Evolutionary conservation across 2,797 vertebrate species (phyloP).

Genomic region (Amblyraja radiata): DNA sequence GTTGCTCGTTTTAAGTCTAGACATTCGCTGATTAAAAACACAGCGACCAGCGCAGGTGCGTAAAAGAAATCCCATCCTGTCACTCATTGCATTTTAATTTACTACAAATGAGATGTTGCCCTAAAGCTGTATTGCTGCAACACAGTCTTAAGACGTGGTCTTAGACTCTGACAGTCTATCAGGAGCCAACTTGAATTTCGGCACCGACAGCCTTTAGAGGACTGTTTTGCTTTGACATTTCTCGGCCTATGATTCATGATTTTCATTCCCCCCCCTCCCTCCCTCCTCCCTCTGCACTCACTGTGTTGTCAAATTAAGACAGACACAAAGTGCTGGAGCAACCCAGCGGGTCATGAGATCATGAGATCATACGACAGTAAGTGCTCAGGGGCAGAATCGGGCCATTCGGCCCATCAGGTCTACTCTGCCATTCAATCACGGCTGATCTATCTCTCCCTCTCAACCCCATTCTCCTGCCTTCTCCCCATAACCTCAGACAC

Average conservation of each 20-base stretch:
- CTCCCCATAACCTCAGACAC: too few species aligned
- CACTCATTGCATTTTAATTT: conserved; percentile 11
- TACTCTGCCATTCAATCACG: too few species aligned
- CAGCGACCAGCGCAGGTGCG: background rate
- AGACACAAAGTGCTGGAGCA: too few species aligned
- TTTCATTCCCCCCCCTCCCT: background rate
- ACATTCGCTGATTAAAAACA: background rate
- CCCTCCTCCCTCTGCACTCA: too few species aligned
- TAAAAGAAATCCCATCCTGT: background rate
- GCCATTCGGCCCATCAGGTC: too few species aligned
- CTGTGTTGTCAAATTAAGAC: background rate
- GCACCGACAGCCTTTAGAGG: background rate
- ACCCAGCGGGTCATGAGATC: too few species aligned
- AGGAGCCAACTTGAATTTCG: background rate
- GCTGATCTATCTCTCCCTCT: too few species aligned
- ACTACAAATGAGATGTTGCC: background rate
- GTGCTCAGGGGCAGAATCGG: too few species aligned
- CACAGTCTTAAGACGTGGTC: background rate
- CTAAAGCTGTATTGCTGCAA: background rate
- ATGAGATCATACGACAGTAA: too few species aligned
- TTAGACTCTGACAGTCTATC: background rate
- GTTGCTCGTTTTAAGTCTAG: background rate
- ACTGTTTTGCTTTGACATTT: background rate
- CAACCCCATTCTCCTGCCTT: too few species aligned
- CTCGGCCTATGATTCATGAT: background rate